Evolutionary conservation across 2,888 invertebrate genomes (phyloP).

Genomic region (Automeris io): DNA sequence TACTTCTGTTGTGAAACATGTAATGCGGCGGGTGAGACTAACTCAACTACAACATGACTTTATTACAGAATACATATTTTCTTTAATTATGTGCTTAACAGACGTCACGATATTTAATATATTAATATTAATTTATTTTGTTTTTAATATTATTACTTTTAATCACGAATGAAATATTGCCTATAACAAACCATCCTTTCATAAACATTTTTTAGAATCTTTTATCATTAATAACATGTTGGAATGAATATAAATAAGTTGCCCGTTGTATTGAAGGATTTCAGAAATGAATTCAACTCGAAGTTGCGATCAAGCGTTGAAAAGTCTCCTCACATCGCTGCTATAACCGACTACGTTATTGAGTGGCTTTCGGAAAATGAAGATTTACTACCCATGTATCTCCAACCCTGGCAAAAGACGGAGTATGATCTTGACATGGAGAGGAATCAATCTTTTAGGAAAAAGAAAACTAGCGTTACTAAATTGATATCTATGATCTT

Average conservation of each 20-base stretch:
- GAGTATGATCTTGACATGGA: slow-evolving; percentile 27
- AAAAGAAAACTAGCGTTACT: slow-evolving; percentile 19
- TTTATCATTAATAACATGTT: background rate
- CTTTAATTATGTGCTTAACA: too few relatives aligned
- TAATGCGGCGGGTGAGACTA: too few relatives aligned
- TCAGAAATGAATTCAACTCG: slow-evolving; percentile 16
- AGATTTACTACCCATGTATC: slow-evolving; percentile 49
- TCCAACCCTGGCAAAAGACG: slow-evolving; percentile 34
- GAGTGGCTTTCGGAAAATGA: slow-evolving; percentile 58
- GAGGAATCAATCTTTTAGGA: slow-evolving; percentile 32
- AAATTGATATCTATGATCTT: slow-evolving; percentile 21
- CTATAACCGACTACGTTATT: slow-evolving; percentile 52
- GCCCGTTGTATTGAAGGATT: background rate
- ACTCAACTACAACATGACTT: too few relatives aligned
- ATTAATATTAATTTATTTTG: too few relatives aligned
- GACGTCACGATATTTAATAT: too few relatives aligned
- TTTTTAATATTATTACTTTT: too few relatives aligned
- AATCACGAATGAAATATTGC: too few relatives aligned
- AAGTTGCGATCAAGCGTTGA: slow-evolving; percentile 42
- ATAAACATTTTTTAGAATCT: too few relatives aligned
- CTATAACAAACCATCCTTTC: too few relatives aligned
- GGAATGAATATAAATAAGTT: too few relatives aligned
- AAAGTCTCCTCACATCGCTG: slow-evolving; percentile 46
- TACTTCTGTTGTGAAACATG: too few relatives aligned
- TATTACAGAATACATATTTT: too few relatives aligned